These are phyloP conservation scores for Rana temporaria DNA, from an alignment of 2,113 vertebrate species.

Conservation along the genomic window DNA sequence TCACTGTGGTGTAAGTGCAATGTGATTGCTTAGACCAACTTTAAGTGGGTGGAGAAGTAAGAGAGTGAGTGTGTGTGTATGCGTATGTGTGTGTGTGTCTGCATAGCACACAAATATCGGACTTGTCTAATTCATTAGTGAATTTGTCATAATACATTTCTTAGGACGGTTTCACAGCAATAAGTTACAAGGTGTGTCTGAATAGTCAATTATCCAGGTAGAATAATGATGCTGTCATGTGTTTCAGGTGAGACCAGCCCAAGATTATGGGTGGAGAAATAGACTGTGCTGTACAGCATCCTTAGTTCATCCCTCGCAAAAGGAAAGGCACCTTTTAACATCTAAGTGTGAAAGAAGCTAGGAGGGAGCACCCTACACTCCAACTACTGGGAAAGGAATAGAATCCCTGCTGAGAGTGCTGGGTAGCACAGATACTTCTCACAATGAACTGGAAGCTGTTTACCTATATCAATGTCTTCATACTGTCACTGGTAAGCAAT, in stretches of 20 bases:
- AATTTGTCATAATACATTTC: slow-evolving; percentile 32
- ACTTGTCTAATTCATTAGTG: slow-evolving; percentile 10
- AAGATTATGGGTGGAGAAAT: slow-evolving; percentile 78
- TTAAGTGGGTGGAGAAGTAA: no score
- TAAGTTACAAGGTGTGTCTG: slow-evolving; percentile 83
- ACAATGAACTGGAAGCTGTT: slow-evolving; percentile 77
- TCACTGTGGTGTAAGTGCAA: no score
- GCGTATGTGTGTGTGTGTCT: no score
- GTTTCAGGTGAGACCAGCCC: slow-evolving; percentile 74
- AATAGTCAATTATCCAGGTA: slow-evolving; percentile 71
- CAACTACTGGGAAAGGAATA: slow-evolving; percentile 48
- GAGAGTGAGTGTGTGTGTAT: no score
- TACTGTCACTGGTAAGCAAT: slow-evolving; percentile 75
- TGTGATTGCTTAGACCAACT: no score
- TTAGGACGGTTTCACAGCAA: slow-evolving; percentile 74
- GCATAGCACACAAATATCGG: neutral
- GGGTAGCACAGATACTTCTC: slow-evolving; percentile 61
- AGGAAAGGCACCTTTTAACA: slow-evolving; percentile 68
- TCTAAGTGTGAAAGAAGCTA: slow-evolving; percentile 67
- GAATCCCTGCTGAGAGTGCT: slow-evolving; percentile 60
- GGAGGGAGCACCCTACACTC: slow-evolving; percentile 62
- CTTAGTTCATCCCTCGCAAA: slow-evolving; percentile 69
- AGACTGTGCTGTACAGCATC: slow-evolving; percentile 75
- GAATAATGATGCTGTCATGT: slow-evolving; percentile 78
- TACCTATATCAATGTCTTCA: slow-evolving; percentile 68